phyloP scores from a whole-genome alignment of 2,888 invertebrate species.

The Aphidoletes aphidimyza region DNA sequence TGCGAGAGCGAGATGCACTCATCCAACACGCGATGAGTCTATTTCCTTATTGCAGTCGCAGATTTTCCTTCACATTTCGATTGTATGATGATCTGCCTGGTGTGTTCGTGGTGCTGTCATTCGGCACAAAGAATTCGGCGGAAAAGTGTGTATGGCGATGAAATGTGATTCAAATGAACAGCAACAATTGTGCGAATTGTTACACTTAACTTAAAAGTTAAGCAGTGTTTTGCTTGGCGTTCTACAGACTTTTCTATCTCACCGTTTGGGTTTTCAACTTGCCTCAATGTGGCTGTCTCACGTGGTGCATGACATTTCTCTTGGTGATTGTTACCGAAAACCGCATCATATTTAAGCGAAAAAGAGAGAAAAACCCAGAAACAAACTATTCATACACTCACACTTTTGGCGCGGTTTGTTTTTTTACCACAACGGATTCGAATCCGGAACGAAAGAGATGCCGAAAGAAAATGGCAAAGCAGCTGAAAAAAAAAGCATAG shows the following conservation, averaged over 20 bases:
- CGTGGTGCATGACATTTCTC: slow-evolving; percentile 48
- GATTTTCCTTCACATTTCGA: no score
- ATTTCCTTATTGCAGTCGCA: no score
- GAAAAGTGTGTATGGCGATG: background rate
- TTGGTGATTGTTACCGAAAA: slow-evolving; percentile 48
- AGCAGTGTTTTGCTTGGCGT: slow-evolving; percentile 2
- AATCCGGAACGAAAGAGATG: no score
- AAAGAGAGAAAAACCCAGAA: background rate
- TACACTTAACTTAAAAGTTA: background rate
- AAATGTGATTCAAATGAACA: background rate
- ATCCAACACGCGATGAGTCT: no score
- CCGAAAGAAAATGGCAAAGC: background rate
- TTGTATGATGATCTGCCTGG: no score
- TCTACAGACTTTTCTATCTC: background rate
- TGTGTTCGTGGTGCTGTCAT: no score
- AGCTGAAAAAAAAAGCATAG: background rate
- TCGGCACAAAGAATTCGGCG: no score
- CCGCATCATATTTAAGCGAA: slow-evolving; percentile 24
- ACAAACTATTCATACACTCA: no score
- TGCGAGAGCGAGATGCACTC: no score
- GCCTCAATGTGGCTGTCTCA: slow-evolving; percentile 22
- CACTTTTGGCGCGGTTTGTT: no score
- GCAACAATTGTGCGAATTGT: slow-evolving; percentile 44
- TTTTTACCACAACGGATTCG: no score
- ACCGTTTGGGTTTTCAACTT: background rate